Evolutionary conservation across 2,113 vertebrate species (phyloP).

Genomic region (Murina feae): DNA sequence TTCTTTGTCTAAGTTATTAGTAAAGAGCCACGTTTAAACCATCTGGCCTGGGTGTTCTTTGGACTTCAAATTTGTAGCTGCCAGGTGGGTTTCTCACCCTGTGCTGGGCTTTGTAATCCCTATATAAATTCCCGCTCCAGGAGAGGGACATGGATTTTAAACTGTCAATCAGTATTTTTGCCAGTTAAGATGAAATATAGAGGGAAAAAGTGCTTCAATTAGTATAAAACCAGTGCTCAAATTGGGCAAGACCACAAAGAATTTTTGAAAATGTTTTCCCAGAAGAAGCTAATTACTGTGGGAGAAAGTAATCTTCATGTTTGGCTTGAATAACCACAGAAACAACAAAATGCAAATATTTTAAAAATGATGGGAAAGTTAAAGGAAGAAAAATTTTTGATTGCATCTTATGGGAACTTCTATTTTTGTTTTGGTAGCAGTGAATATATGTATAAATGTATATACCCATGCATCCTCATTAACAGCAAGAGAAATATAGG

Average conservation of each 20-base stretch:
- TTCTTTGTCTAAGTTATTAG: conserved; percentile 78
- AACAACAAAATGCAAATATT: conserved; percentile 63
- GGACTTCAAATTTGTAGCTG: conserved; percentile 75
- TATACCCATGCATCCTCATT: not conserved
- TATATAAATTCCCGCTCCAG: conserved; percentile 72
- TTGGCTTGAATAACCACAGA: conserved; percentile 68
- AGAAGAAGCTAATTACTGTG: conserved; percentile 68
- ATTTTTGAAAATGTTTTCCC: conserved; percentile 61
- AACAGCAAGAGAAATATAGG: not conserved
- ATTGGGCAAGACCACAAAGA: conserved; percentile 63
- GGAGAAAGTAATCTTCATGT: conserved; percentile 58
- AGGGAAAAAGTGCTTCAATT: conserved; percentile 39
- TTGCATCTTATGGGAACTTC: not conserved
- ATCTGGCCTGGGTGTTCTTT: conserved; percentile 77
- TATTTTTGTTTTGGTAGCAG: not conserved
- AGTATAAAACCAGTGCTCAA: conserved; percentile 72
- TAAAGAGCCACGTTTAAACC: conserved; percentile 77
- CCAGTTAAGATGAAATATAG: conserved; percentile 79
- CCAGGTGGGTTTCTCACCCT: conserved; percentile 74
- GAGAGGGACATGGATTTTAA: conserved; percentile 66
- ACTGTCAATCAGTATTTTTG: conserved; percentile 79
- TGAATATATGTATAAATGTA: not conserved
- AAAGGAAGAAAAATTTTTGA: conserved; percentile 46
- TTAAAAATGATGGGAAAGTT: conserved; percentile 23
- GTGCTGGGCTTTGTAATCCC: conserved; percentile 78